phyloP scores from a whole-genome alignment of 2,888 invertebrate genomes.

The Clanis bilineata region DNA sequence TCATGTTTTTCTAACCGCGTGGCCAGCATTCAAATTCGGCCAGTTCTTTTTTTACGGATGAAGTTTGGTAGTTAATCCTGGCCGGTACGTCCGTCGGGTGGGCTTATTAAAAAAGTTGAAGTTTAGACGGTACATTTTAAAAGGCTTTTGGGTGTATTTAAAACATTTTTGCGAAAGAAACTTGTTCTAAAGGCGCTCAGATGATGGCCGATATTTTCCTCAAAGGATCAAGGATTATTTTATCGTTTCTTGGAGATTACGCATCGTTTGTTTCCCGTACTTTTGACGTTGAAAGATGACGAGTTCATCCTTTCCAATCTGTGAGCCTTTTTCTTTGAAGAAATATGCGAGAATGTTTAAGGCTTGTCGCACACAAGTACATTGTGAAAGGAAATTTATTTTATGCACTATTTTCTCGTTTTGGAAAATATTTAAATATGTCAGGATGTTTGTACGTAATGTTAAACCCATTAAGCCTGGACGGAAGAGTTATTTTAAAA shows the following conservation, averaged over 20 bases:
- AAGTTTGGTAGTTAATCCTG: constrained; percentile 62
- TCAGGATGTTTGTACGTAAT: not conserved
- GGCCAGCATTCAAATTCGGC: constrained; percentile 36
- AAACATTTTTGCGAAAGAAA: constrained; percentile 25
- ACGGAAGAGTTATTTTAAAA: not conserved
- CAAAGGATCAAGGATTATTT: constrained; percentile 8
- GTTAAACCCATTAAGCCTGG: not conserved
- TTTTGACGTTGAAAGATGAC: constrained; percentile 28
- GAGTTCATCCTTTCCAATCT: constrained; percentile 23
- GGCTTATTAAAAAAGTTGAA: constrained; percentile 73
- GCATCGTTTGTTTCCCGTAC: constrained; percentile 12
- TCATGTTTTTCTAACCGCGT: constrained; percentile 37
- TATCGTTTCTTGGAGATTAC: constrained; percentile 7
- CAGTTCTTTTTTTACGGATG: constrained; percentile 45
- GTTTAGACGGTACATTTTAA: constrained; percentile 15
- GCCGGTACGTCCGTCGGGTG: constrained; percentile 37
- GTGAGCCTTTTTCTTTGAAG: not conserved
- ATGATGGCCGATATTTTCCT: constrained; percentile 1
- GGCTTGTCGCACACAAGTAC: not conserved
- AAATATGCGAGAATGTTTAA: not conserved
- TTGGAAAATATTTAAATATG: not conserved
- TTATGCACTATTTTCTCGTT: not conserved
- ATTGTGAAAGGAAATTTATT: not conserved
- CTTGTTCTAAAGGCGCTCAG: not conserved
- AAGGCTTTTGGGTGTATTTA: constrained; percentile 47